Conservation (phyloP, 2,113 vertebrate genomes). For the Phycodurus eques region DNA sequence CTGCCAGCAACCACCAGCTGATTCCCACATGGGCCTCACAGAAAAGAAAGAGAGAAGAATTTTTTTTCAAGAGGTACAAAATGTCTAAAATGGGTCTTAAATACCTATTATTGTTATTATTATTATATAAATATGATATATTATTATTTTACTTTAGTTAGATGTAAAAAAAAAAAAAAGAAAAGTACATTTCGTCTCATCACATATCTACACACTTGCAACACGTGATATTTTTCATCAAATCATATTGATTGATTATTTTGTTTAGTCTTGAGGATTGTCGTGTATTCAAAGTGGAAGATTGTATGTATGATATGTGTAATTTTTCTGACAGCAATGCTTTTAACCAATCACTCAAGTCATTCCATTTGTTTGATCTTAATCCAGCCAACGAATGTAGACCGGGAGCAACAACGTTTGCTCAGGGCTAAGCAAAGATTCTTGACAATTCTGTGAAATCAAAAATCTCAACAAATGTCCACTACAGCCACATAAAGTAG, state of each 20-base stretch:
- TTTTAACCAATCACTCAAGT: neutral
- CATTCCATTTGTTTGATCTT: neutral
- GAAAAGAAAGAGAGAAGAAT: slow-evolving; percentile 17
- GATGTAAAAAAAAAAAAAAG: too few relatives aligned
- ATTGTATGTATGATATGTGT: neutral
- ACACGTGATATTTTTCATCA: too few relatives aligned
- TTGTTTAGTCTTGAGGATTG: too few relatives aligned
- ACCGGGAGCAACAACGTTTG: neutral
- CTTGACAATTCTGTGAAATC: neutral
- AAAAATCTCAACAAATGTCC: neutral
- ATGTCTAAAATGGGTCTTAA: neutral
- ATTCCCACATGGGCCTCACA: slow-evolving; percentile 82
- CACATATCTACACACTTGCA: too few relatives aligned
- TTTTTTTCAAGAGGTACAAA: neutral
- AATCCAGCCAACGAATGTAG: neutral
- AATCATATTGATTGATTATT: too few relatives aligned
- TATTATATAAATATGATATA: neutral
- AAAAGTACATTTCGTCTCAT: too few relatives aligned
- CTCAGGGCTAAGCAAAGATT: neutral
- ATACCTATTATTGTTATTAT: neutral
- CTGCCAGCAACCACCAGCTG: slow-evolving; percentile 84
- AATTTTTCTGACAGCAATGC: neutral
- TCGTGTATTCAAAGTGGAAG: too few relatives aligned
- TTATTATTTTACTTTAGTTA: too few relatives aligned
- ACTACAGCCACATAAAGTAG: neutral